Evolutionary conservation across 2,797 vertebrate species (phyloP).

Genomic region (Benthosema pterotum): DNA sequence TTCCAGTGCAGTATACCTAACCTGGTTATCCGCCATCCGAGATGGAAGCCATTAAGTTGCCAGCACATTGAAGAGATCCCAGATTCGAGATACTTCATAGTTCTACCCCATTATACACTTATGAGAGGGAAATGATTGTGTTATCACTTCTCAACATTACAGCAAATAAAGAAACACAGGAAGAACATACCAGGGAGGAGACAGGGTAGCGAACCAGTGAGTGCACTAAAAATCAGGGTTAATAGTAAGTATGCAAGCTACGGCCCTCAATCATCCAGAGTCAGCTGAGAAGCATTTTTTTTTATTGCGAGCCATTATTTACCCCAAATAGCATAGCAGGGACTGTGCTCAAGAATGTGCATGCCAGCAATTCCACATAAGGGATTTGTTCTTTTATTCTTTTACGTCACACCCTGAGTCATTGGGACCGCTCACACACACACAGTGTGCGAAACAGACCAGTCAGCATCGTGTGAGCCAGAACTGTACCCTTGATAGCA

Average conservation of each 20-base stretch:
- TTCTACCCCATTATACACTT: no score
- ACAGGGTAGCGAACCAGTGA: no score
- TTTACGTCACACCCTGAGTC: conserved; percentile 19
- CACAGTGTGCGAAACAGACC: background rate
- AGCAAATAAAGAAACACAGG: no score
- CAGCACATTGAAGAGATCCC: background rate
- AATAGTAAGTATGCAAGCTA: conserved; percentile 38
- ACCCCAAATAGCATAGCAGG: conserved; percentile 15
- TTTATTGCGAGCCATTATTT: conserved; percentile 10
- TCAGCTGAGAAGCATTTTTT: conserved; percentile 6
- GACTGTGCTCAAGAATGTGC: conserved; percentile 5
- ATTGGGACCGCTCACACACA: conserved; percentile 3
- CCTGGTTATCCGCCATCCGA: conserved; percentile 24
- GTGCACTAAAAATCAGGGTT: no score
- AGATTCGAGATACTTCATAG: no score
- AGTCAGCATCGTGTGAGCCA: background rate
- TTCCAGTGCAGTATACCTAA: conserved; percentile 24
- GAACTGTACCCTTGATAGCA: background rate
- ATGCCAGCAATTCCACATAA: conserved; percentile 20
- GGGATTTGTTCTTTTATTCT: conserved; percentile 23
- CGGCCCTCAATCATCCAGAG: conserved; percentile 38
- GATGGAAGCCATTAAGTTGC: conserved; percentile 31
- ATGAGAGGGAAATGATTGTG: no score
- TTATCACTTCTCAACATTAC: no score
- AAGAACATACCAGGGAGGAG: no score